Evolutionary conservation across 2,113 vertebrate species (phyloP), one percentile per base, ranked within the genome.

Genomic region (Melanerpes aurifrons): DNA sequence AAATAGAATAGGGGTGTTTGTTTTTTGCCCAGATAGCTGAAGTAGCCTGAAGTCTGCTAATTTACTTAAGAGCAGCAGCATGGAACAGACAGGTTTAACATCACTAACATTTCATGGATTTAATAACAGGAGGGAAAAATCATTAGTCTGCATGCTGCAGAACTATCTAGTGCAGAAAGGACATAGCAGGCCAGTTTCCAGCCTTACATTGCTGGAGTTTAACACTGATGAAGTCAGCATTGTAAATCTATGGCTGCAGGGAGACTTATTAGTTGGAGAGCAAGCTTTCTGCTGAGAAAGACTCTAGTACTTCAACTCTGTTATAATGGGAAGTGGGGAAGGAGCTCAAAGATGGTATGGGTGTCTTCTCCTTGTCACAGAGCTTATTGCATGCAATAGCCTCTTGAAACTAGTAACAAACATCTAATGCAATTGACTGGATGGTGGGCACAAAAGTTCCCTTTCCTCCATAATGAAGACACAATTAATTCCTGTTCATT

Each of bases 121-220:
- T 89, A 80, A 53, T 64, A 95, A 80, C 29, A 35, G 48, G 17
- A 89, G 32, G 79, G 76, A 80, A 82, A 93, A 94, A 57, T 68
- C 54, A 89, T 87, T 74, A 87, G 19, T 73, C 61, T 74, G 61
- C 48, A 93, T 76, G 43, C 56, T 24, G 53, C 43, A 86, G 79
- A 32, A 32, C 75, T 80, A 62, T 53, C 28, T 53, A 80, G 43
- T 32, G 37, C 24, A 77, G 71, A 70, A 79, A 82, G 92, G 48
- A 77, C 28, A 53, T 50, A 90, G 40, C 53, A 86, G 72, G 54
- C 31, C 26, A 76, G n/a, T 66, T 89, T 91, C 92, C 82, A 91
- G 69, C 74, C 53, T 53, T 71, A 31, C 1, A 47, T 0, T 80
- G 32, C 32, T 71, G 2, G 25, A 93, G 16, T 74, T 87, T 86